Percentiles rank a stretch among this genome's conserved stretches.
Evolutionary conservation across 2,113 vertebrate species (phyloP).

Genomic region (Perccottus glenii): DNA sequence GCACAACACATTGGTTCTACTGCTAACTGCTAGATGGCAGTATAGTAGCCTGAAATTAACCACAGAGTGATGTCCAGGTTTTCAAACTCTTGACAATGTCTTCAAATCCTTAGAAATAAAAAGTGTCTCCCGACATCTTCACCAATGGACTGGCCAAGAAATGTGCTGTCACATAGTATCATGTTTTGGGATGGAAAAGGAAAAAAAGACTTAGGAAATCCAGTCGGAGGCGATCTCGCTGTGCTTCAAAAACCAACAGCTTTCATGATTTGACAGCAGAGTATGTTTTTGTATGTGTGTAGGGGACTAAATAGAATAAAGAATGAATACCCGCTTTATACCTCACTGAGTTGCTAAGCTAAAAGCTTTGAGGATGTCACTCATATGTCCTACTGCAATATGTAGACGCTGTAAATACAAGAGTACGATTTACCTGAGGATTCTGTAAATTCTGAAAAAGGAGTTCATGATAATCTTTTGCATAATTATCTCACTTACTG

Average conservation of each 20-base stretch:
- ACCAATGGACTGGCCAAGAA: slow-evolving; percentile 12
- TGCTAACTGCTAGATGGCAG: background rate
- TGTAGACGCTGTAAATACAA: background rate
- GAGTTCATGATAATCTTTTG: too few relatives aligned
- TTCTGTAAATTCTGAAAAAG: too few relatives aligned
- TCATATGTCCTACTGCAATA: background rate
- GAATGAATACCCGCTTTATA: background rate
- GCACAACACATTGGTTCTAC: too few relatives aligned
- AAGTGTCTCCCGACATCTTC: slow-evolving; percentile 19
- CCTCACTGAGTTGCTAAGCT: slow-evolving; percentile 8
- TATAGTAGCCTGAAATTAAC: background rate
- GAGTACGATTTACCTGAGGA: too few relatives aligned
- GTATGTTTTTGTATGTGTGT: slow-evolving; percentile 25
- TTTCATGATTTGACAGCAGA: slow-evolving; percentile 34
- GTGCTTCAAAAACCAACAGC: slow-evolving; percentile 38
- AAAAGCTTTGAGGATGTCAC: slow-evolving; percentile 2
- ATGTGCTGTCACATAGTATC: slow-evolving; percentile 40
- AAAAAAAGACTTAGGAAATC: slow-evolving; percentile 48
- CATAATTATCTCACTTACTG: too few relatives aligned
- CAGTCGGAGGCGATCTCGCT: slow-evolving; percentile 47
- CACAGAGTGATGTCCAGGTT: slow-evolving; percentile 1
- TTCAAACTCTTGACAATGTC: slow-evolving; percentile 32
- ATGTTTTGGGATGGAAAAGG: slow-evolving; percentile 42
- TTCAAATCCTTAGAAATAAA: slow-evolving; percentile 21
- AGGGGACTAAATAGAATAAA: slow-evolving; percentile 36